Base-by-base conservation (phyloP, 2,797 vertebrate genomes). In the Poecilia gillii region DNA sequence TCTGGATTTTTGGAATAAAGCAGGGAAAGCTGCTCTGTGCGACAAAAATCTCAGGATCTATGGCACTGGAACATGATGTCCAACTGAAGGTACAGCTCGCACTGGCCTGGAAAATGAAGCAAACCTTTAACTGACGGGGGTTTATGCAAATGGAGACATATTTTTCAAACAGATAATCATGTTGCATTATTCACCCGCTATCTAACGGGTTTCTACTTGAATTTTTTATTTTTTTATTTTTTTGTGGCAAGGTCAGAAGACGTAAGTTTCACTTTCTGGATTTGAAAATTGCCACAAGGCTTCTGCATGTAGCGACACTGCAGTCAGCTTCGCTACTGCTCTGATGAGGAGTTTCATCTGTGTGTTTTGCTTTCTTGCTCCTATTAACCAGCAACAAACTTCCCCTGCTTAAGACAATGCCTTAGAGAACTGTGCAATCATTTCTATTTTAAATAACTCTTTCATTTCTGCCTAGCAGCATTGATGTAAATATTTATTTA, bases 211-310 rank as follows among this genome's bases (percentile, higher is more conserved):
- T 41, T 39, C 77, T 49, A 79, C 84, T 82, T 82, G 79, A 0
- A 14, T 55, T 47, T 81, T 83, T 75, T 51, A 9, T 53, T 49
- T 11, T 43, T 41, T 39, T 41, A 25, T 49, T 11, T 43, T 43
- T 51, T 51, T 51, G 8, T 78, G 87, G 84, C 79, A 49, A 73
- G 72, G 72, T 86, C 85, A 85, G 82, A 68, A 77, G 77, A 74
- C 2, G 0, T 11, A 79, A 80, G 75, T 78, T 76, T 88, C 76
- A 76, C 72, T 89, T 85, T 77, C 66, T 85, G 80, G 79, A 80
- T 74, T 57, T 84, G 84, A 84, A 85, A 91, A 88, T 90, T 75
- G 11, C 73, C 68, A 72, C 68, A 72, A 28, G 68, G 68, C n/a
- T 28, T 45, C 25, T 71, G 23, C 68, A 71, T 45, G 43, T 45